Evolutionary conservation across 2,797 vertebrate species (phyloP).

Genomic region (Microctenopoma lineatum): DNA sequence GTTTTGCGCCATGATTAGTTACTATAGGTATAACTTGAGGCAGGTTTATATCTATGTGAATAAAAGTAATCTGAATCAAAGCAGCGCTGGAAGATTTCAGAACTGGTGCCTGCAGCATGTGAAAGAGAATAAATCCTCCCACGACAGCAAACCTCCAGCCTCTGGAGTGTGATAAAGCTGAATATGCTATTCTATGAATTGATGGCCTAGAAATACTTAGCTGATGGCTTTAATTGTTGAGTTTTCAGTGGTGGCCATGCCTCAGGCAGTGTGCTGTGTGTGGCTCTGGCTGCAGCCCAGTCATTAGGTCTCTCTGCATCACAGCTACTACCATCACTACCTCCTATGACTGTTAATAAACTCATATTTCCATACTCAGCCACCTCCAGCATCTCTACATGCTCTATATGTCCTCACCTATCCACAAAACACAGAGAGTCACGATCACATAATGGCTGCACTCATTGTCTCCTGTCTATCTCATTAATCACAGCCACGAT

Average conservation of each 20-base stretch:
- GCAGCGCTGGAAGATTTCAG: conserved; percentile 24
- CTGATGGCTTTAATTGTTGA: conserved; percentile 59
- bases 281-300: conserved; percentile 57
- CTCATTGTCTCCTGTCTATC: conserved; percentile 9
- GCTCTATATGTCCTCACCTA: conserved; percentile 19
- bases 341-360: conserved; percentile 74
- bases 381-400: conserved; percentile 40
- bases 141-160: conserved; percentile 29
- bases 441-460: conserved; percentile 40
- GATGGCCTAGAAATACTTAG: conserved; percentile 60
- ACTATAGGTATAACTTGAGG: no score
- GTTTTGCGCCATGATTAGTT: no score
- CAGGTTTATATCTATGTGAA: neutral
- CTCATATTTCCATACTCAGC: conserved; percentile 48
- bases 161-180: conserved; percentile 58
- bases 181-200: conserved; percentile 61
- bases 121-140: conserved; percentile 50
- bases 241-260: conserved; percentile 34
- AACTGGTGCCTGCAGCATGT: conserved; percentile 37
- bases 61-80: neutral
- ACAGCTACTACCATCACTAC: conserved; percentile 28
- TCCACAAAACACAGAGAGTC: conserved; percentile 20
- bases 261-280: conserved; percentile 44
- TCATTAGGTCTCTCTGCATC: conserved; percentile 52
- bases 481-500: conserved; percentile 12